Base-by-base conservation (phyloP, 2,797 vertebrate genomes). In the Gymnopithys bicolor region DNA sequence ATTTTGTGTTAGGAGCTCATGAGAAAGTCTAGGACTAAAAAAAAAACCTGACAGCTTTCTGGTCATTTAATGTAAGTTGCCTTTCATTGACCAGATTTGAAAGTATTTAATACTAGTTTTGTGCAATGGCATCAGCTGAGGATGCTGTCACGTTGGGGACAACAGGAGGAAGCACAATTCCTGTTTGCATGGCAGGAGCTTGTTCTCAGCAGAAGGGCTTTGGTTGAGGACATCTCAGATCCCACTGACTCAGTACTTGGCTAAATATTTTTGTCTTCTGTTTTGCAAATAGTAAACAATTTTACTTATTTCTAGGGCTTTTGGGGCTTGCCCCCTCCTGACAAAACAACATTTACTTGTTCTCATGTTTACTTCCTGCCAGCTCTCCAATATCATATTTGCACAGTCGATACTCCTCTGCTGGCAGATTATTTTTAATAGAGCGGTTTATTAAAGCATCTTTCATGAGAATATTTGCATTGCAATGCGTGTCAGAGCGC, bases 21-120 rank as follows among this genome's bases (percentile, higher is more conserved):
- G 85, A 90, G 93, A 95, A 95, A 96, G 84, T 45, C 89, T 78
- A 56, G 91, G 92, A 87, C 95, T 96, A 49, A 41, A 95, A 86
- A 3, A 0, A 52, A 28, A 93, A 95, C 60, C 60, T 89, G 96
- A 92, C 95, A 96, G 84, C 75, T 95, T 92, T 90, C 92, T 90
- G 93, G 84, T 90, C 89, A 87, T 95, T 96, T 96, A 94, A 96
- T 90, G 97, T 94, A 97, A 97, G 98, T 96, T 92, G 94, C 94
- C 86, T 97, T 98, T 97, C 98, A 98, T 98, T 96, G 98, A 99
- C 98, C 97, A 59, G 91, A 80, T 96, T 87, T 96, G 93, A 97
- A 97, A 78, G 60, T 93, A 90, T 97, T 98, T 98, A 97, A 86
- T 97, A 96, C 93, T 63, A 93, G 71, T 89, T 87, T 59, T 11